Conservation (phyloP, 2,797 vertebrate species). For the Sebastes reedi region DNA sequence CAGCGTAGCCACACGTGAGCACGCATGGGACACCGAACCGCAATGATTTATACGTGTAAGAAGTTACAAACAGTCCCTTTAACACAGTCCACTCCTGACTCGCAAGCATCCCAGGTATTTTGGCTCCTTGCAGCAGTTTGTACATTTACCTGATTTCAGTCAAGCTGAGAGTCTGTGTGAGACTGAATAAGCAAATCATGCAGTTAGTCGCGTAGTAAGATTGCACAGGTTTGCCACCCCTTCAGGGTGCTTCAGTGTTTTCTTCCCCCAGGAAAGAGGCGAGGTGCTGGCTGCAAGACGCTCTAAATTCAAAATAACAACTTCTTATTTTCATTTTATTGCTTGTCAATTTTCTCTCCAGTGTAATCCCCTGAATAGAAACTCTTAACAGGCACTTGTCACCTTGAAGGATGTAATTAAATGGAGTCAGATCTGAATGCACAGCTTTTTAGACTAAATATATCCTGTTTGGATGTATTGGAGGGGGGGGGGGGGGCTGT, state of each 20-base stretch:
- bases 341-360: slow-evolving; percentile 38
- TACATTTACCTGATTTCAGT: background rate
- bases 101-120: background rate
- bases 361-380: slow-evolving; percentile 39
- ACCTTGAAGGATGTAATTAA: slow-evolving; percentile 71
- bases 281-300: background rate
- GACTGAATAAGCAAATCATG: background rate
- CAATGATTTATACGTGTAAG: too few species aligned
- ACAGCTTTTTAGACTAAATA: slow-evolving; percentile 66
- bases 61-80: too few species aligned
- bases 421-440: slow-evolving; percentile 52
- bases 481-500: background rate
- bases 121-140: background rate
- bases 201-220: background rate
- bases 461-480: slow-evolving; percentile 47
- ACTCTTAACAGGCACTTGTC: slow-evolving; percentile 51
- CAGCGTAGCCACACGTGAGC: too few species aligned
- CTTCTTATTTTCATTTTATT: slow-evolving; percentile 48
- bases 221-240: background rate
- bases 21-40: too few species aligned
- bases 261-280: background rate
- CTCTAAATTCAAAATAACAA: slow-evolving; percentile 35
- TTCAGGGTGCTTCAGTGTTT: background rate
- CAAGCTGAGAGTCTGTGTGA: background rate
- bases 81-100: background rate